Evolutionary conservation across 37 sponge, comb jelly and placozoan genomes (phyloP), one percentile per base, ranked within the genome.

Genomic region (Eunapius fragilis): DNA sequence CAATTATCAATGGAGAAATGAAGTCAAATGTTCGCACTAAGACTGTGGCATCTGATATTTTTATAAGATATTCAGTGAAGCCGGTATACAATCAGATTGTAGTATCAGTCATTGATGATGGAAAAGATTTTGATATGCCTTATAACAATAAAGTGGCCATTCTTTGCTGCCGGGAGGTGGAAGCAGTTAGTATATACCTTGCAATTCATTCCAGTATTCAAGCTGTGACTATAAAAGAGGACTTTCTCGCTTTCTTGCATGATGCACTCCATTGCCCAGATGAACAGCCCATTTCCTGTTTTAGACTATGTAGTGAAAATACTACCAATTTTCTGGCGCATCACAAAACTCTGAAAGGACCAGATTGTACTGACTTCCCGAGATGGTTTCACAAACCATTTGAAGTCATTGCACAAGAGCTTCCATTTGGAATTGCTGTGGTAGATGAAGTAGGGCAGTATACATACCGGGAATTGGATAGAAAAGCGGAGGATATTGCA

Each of bases 341-440:
- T 31, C 6, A 3, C 3, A 6, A 3, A 31, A 30, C 72, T 12
- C 6, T 26, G 37, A 35, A 34, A 13, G 36, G 37, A 33, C 36
- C 76, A 32, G 31, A 27, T 7, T 24, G n/a, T 33, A 11, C 3
- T 31, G 35, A 4, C 11, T 32, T 25, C 25, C 31, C 25, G 9
- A 25, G 12, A 12, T 70, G 26, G 71, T 28, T 75, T 33, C 76
- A 75, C 31, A 34, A 5, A 34, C 36, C 37, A 25, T 25, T 75
- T 27, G 76, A 75, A 33, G 36, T 28, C 4, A 31, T 35, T 32
- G 76, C 76, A 75, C 3, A 13, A 9, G 4, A 35, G 32, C 19
- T 75, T 22, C 76, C 76, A 33, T 32, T 33, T 75, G 76, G 26
- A 32, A 32, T 34, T 32, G 76, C 76, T 75, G 35, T 75, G 36